A percentile compares a stretch with the other conserved stretches of the same genome.
Conservation (phyloP, 1,140 invertebrate species). For the Vollenhovia emeryi region DNA sequence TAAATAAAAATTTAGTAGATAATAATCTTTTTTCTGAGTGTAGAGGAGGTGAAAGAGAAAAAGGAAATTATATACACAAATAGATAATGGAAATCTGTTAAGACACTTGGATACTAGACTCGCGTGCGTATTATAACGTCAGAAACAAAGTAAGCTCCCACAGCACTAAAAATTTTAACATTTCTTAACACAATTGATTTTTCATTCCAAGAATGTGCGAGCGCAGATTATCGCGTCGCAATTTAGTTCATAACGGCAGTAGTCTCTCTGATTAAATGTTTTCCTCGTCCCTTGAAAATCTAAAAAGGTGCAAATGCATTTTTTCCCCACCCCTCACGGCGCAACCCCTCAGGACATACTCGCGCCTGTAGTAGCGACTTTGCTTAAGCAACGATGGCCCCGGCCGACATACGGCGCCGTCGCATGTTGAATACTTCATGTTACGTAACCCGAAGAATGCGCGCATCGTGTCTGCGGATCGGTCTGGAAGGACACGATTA, state of each 20-base stretch:
- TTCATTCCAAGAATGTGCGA: not conserved
- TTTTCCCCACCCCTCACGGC: not conserved
- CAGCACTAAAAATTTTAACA: not conserved
- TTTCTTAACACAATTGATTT: not conserved
- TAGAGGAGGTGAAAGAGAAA: not conserved
- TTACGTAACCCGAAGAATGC: conserved; percentile 59
- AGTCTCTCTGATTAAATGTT: not conserved
- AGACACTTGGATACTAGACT: not conserved
- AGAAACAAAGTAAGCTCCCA: not conserved
- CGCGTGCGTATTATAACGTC: not conserved
- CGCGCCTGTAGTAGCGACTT: conserved; percentile 67
- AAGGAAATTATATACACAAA: not conserved
- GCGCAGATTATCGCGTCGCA: not conserved
- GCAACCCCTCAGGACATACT: not conserved
- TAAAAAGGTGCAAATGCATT: conserved; percentile 17
- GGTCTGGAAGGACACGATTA: conserved; percentile 78
- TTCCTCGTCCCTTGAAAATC: not conserved
- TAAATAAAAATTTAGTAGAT: no score
- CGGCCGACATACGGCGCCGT: conserved; percentile 73
- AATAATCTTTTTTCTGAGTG: no score
- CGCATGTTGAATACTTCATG: conserved; percentile 80
- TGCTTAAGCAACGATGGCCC: conserved; percentile 67
- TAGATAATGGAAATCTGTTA: not conserved
- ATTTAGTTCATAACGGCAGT: not conserved
- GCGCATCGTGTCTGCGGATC: conserved; percentile 66